Conservation (phyloP, 2,888 invertebrate genomes). For the Scotopteryx bipunctaria region DNA sequence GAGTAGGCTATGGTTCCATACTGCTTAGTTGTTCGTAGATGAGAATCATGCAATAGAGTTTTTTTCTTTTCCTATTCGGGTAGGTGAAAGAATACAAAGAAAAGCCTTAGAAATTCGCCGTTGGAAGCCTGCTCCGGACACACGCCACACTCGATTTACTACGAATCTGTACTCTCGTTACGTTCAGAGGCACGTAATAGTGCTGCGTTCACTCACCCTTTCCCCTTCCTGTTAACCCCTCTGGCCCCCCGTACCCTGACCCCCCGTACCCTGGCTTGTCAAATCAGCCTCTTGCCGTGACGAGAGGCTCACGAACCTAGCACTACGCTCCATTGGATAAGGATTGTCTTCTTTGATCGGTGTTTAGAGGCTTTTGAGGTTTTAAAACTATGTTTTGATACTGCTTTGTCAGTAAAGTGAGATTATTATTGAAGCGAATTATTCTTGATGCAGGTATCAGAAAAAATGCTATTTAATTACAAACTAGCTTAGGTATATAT, state of each 20-base stretch:
- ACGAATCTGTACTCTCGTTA: conserved; percentile 63
- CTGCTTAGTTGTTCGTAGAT: not conserved
- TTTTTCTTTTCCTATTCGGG: not conserved
- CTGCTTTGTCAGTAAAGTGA: too few species aligned
- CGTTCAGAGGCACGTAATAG: conserved; percentile 66
- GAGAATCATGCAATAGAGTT: not conserved
- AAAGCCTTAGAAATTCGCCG: conserved; percentile 32
- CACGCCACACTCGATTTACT: conserved; percentile 71
- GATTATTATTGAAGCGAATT: too few species aligned
- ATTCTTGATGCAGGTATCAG: too few species aligned
- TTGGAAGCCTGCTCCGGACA: conserved; percentile 47
- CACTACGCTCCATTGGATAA: conserved; percentile 54
- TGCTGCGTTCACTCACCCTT: conserved; percentile 59
- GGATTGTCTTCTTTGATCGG: conserved; percentile 33
- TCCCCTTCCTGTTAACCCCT: conserved; percentile 22
- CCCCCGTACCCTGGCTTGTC: conserved; percentile 50
- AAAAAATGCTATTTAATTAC: too few species aligned
- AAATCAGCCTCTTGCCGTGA: conserved; percentile 65
- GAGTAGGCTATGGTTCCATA: not conserved
- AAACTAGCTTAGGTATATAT: too few species aligned
- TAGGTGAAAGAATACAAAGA: not conserved
- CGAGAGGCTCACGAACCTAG: conserved; percentile 49
- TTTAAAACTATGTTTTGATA: not conserved
- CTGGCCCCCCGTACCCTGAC: conserved; percentile 14
- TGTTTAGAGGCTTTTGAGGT: conserved; percentile 6